A percentile compares a stretch with the other conserved stretches of the same genome.
Conservation (phyloP, 2,113 vertebrate genomes). For the Tor tambroides region DNA sequence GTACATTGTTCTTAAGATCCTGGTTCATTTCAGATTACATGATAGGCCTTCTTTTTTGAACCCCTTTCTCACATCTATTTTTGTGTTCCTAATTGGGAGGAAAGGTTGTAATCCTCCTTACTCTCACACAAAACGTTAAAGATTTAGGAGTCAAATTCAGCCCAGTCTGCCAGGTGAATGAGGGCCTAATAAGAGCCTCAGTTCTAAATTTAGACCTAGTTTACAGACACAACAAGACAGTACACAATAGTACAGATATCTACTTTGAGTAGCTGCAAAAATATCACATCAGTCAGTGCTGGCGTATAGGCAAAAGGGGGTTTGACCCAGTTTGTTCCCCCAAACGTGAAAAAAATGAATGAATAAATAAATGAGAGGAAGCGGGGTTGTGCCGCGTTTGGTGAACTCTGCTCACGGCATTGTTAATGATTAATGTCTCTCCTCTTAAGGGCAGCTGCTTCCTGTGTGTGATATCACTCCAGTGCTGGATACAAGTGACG, state of each 20-base stretch:
- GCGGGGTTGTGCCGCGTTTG: conserved; percentile 22
- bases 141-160: not conserved
- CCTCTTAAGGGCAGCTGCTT: conserved; percentile 34
- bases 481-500: conserved; percentile 32
- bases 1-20: not conserved
- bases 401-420: conserved; percentile 16
- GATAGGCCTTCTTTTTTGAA: not conserved
- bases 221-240: not conserved
- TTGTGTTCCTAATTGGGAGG: conserved; percentile 37
- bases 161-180: conserved; percentile 3
- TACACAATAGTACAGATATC: not conserved
- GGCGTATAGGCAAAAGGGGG: not conserved
- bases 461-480: conserved; percentile 38
- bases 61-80: conserved; percentile 19
- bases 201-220: not conserved
- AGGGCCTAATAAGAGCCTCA: not conserved
- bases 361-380: conserved; percentile 53
- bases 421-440: conserved; percentile 53
- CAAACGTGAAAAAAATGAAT: conserved; percentile 39
- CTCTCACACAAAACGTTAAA: conserved; percentile 43
- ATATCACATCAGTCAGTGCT: not conserved
- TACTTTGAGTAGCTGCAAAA: not conserved
- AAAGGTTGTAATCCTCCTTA: not conserved
- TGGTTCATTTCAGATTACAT: not conserved
- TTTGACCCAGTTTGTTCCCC: conserved; percentile 43